These are phyloP conservation scores for Drepana arcuata DNA, from an alignment of 1,140 invertebrate genomes.

Conservation along the genomic window DNA sequence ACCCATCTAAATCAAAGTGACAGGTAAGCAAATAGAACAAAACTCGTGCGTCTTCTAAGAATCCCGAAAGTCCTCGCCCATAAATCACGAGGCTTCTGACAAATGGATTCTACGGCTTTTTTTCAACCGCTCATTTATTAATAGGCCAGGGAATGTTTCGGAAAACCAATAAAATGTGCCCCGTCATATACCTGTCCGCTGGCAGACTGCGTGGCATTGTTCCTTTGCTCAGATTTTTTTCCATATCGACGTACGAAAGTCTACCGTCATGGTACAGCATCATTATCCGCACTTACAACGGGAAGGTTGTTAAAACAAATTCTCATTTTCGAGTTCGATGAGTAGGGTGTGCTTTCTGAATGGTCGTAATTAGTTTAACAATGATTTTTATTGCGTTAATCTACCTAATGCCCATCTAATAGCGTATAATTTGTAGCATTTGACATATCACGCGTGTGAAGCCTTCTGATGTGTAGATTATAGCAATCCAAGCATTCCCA, in stretches of 20 bases:
- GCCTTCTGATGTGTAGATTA: no score
- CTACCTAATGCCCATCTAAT: no score
- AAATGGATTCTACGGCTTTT: conserved; percentile 68
- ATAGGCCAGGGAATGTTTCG: conserved; percentile 67
- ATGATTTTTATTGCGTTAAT: no score
- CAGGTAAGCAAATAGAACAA: conserved; percentile 70
- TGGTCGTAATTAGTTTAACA: not conserved
- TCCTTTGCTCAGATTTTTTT: conserved; percentile 45
- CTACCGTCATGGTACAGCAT: conserved; percentile 2
- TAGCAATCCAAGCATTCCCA: no score
- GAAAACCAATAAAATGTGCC: conserved; percentile 71
- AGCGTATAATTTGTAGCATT: no score
- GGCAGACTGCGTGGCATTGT: conserved; percentile 67
- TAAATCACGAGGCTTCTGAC: conserved; percentile 64
- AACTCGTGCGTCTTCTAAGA: conserved; percentile 57
- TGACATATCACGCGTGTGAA: no score
- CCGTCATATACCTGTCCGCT: conserved; percentile 67
- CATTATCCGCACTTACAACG: conserved; percentile 6
- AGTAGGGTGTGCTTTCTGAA: no score
- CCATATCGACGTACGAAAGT: conserved; percentile 12
- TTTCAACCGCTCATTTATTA: conserved; percentile 67
- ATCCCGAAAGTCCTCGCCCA: conserved; percentile 55
- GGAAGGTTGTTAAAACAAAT: conserved; percentile 8
- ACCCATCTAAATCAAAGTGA: conserved; percentile 63
- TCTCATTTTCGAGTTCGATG: no score